Evolutionary conservation across 2,797 vertebrate species (phyloP).

Genomic region (Chelidonichthys spinosus): DNA sequence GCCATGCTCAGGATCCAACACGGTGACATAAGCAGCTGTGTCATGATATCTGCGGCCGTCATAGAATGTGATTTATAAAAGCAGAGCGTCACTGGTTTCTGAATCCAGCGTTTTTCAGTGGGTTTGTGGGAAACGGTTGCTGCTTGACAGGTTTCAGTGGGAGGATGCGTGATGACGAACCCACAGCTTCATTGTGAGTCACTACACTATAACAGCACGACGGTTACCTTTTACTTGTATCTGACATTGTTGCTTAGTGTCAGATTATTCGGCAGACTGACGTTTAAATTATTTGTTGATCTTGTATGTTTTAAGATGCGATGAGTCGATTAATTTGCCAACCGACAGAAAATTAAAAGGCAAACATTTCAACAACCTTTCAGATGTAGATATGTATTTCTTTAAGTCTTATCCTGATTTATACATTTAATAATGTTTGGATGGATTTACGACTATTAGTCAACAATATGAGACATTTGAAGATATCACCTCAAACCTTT

Average conservation of each 20-base stretch:
- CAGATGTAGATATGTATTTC: background rate
- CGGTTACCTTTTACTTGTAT: background rate
- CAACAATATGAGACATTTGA: background rate
- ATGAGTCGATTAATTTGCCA: background rate
- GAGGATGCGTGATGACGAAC: constrained; percentile 34
- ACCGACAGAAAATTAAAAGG: too few species aligned
- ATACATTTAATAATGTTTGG: too few species aligned
- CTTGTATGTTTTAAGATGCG: background rate
- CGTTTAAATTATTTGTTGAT: background rate
- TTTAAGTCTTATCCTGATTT: too few species aligned
- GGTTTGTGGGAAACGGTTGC: constrained; percentile 33
- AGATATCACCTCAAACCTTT: background rate
- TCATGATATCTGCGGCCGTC: background rate
- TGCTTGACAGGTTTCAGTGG: constrained; percentile 58
- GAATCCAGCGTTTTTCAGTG: constrained; percentile 7
- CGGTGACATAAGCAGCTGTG: background rate
- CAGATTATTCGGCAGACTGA: too few species aligned
- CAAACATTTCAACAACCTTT: too few species aligned
- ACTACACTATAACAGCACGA: background rate
- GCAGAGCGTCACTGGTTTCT: constrained; percentile 39
- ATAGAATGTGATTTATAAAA: constrained; percentile 25
- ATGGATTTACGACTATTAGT: too few species aligned
- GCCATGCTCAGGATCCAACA: background rate
- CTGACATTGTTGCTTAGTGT: background rate
- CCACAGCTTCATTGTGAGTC: constrained; percentile 38